These are phyloP conservation scores for Rhizoglyphus robini DNA, from an alignment of 1,140 invertebrate species.

Conservation along the genomic window DNA sequence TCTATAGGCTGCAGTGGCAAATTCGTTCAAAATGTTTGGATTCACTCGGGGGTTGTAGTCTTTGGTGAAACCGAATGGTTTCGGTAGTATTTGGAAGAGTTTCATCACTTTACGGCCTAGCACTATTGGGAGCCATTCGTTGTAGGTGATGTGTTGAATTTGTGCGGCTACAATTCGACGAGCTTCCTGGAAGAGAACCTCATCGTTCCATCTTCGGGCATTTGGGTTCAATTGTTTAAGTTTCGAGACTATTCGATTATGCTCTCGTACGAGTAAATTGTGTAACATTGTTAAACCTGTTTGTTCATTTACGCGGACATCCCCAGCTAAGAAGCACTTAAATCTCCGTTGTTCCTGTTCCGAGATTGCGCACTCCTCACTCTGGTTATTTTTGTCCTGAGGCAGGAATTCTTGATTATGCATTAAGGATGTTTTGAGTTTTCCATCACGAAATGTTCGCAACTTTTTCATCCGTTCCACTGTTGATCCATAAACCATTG, in stretches of 20 bases:
- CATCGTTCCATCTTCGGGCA: constrained; percentile 25
- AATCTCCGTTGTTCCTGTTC: background rate
- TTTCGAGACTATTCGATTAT: constrained; percentile 34
- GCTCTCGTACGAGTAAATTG: constrained; percentile 38
- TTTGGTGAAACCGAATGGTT: constrained; percentile 31
- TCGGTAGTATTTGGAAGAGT: constrained; percentile 27
- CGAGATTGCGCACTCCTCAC: constrained; percentile 21
- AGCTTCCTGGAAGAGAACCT: constrained; percentile 42
- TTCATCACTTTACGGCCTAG: constrained; percentile 43
- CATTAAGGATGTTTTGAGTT: constrained; percentile 5
- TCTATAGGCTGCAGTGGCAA: constrained; percentile 29
- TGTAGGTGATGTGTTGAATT: constrained; percentile 74
- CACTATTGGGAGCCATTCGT: constrained; percentile 65
- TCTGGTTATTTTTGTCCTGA: constrained; percentile 15
- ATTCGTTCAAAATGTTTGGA: constrained; percentile 36
- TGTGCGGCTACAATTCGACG: constrained; percentile 66
- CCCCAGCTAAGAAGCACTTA: constrained; percentile 26
- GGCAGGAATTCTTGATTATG: constrained; percentile 22
- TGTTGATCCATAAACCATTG: constrained; percentile 86
- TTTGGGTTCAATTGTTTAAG: constrained; percentile 25
- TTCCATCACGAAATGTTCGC: constrained; percentile 21
- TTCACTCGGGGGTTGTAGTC: constrained; percentile 34
- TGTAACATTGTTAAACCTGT: constrained; percentile 34
- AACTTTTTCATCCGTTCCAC: constrained; percentile 23
- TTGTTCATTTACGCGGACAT: constrained; percentile 39